phyloP scores from a whole-genome alignment of 2,888 invertebrate genomes.

The Folsomia candida region DNA sequence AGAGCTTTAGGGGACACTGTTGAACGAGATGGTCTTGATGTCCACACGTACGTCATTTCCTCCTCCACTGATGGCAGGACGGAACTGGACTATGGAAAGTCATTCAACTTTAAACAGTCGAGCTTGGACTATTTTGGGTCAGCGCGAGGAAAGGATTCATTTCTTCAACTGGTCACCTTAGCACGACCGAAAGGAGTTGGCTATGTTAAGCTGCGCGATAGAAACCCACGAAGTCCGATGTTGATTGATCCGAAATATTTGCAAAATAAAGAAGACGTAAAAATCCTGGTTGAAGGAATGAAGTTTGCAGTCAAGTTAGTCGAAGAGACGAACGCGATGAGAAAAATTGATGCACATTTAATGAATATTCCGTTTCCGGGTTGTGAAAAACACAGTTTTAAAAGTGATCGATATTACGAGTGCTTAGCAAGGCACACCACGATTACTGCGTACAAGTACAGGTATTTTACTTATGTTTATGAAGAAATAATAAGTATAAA shows the following conservation, averaged over 20 bases:
- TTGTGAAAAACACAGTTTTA: constrained; percentile 23
- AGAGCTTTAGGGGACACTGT: neutral
- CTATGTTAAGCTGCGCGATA: constrained; percentile 20
- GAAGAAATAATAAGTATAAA: too few relatives aligned
- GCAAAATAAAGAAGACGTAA: constrained; percentile 16
- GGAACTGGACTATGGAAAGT: constrained; percentile 16
- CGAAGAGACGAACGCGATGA: constrained; percentile 21
- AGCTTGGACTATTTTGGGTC: constrained; percentile 15
- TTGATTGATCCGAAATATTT: constrained; percentile 34
- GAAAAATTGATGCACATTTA: constrained; percentile 18
- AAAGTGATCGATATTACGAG: constrained; percentile 24
- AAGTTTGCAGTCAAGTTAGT: constrained; percentile 31
- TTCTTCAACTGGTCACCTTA: constrained; percentile 26
- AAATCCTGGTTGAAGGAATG: constrained; percentile 28
- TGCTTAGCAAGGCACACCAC: constrained; percentile 24
- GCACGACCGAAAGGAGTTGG: constrained; percentile 20
- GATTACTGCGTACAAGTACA: constrained; percentile 29
- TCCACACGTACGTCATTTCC: constrained; percentile 29
- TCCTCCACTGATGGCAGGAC: constrained; percentile 20
- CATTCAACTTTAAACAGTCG: constrained; percentile 22
- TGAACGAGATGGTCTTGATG: constrained; percentile 11
- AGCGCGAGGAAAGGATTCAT: constrained; percentile 23
- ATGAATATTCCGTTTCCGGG: constrained; percentile 17
- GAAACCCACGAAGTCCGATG: constrained; percentile 22
- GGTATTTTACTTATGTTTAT: too few relatives aligned